These are phyloP conservation scores for Rhadinocentrus ornatus DNA, from an alignment of 2,797 vertebrate genomes.

Conservation along the genomic window DNA sequence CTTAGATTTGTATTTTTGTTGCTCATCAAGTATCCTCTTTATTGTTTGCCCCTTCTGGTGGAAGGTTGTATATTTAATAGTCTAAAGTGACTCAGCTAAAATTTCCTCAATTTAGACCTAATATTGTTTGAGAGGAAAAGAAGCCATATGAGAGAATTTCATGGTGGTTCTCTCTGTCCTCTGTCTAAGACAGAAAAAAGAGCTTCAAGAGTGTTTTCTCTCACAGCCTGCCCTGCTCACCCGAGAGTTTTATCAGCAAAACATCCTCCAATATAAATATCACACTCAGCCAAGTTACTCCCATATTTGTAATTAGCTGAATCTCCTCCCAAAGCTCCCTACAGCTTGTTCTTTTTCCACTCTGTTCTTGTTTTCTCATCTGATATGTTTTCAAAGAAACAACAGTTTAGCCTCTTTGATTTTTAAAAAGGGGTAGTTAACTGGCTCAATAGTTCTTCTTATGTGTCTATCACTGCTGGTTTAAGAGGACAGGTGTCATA, in stretches of 20 bases:
- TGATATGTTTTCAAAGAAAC: conserved; percentile 26
- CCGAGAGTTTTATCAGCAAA: conserved; percentile 50
- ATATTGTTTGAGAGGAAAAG: conserved; percentile 52
- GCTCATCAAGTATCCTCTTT: conserved; percentile 14
- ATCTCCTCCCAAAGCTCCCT: conserved; percentile 38
- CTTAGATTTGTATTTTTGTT: conserved; percentile 38
- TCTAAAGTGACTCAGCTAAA: conserved; percentile 25
- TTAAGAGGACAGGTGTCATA: conserved; percentile 24
- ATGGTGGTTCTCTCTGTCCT: conserved; percentile 50
- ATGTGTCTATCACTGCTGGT: conserved; percentile 32
- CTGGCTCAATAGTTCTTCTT: conserved; percentile 5
- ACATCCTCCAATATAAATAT: conserved; percentile 40
- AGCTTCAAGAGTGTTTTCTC: conserved; percentile 34
- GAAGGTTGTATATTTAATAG: conserved; percentile 20
- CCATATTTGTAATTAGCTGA: conserved; percentile 50
- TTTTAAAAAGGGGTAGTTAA: conserved; percentile 13
- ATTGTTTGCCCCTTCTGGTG: conserved; percentile 17
- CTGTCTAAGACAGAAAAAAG: conserved; percentile 30
- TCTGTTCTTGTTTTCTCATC: conserved; percentile 17
- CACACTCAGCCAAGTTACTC: conserved; percentile 46
- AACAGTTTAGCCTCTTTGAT: conserved; percentile 14
- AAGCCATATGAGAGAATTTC: conserved; percentile 59
- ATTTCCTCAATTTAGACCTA: conserved; percentile 36
- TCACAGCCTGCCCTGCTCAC: conserved; percentile 31
- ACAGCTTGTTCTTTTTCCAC: conserved; percentile 14